Evolutionary conservation across 1,140 invertebrate species (phyloP), one percentile per base, ranked within the genome.

Genomic region (Pomacea maculata): DNA sequence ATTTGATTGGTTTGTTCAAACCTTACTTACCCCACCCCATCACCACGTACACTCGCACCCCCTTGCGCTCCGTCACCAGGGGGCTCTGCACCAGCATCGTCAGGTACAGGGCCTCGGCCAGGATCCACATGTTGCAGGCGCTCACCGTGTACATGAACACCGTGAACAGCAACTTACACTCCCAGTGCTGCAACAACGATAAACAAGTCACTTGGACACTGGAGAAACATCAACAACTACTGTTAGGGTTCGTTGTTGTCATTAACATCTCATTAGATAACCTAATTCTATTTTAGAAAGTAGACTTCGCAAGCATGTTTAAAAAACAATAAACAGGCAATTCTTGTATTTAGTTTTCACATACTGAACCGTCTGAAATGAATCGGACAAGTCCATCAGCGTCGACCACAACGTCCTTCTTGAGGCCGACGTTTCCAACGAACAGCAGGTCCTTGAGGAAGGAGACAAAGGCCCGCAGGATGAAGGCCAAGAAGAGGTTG

Each of bases 101-200:
- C 19, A 96, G 91, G 89, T 95, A 96, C 7, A 95, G 91, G 0
- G 95, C 95, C 90, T 96, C 95, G 94, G 95, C 95, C 19, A 96
- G 89, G 73, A 96, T 94, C 94, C 95, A 95, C 21, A 93, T 94
- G 88, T 95, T 95, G 89, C 96, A 96, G 1, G 95, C 94, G 78
- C 95, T 89, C 68, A 95, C 93, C 84, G 94, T 94, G 87, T 95
- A 96, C 85, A 95, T 94, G 93, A 94, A 95, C 25, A 95, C 83
- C 74, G 93, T 93, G 63, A 93, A 94, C 74, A 95, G 92, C 9
- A 93, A 85, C 89, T 95, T 95, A 89, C 95, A 96, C 34, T 93
- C 90, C 94, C 94, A 95, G 78, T 90, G 92, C 89, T 92, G 85
- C 12, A 78, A n/a, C 10, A n/a, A 95, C 88, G 95, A 96, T 45